Evolutionary conservation across 2,888 invertebrate species (phyloP), one percentile per base, ranked within the genome.

Genomic region (Metopia argyrocephala): DNA sequence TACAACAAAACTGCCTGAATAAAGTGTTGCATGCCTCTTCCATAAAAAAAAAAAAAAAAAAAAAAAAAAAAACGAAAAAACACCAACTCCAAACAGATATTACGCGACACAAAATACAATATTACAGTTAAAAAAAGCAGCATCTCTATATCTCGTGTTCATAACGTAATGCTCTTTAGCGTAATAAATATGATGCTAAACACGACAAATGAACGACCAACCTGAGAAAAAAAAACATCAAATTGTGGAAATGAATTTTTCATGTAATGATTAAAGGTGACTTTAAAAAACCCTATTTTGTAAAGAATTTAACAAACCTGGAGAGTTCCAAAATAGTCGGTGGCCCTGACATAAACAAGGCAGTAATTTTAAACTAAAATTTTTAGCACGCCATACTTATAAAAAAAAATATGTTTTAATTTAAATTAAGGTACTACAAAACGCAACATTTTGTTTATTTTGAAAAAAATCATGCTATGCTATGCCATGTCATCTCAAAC

Each of bases 11-110:
- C 48, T 70, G 70, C 76, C 48, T 70, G 70, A 75, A 57, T 27
- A 69, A 70, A 73, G 61, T 81, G 81, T 81, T 78, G 81, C 81
- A 81, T 81, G 78, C 78, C 74, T 78, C 81, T 57, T 74, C 70
- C n/a, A 45, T 27, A 73, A 54, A 31, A 48, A 68, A 38, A n/a
- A 28, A 59, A 12, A 57, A 59, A 45, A 50, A n/a, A 45, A 48
- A 50, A 71, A 50, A 2, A 27, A 59, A 48, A 57, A 5, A 52
- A 28, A 45, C 21, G 5, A 27, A 27, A 57, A 65, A 74, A 28
- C 68, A 62, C 12, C 48, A 9, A 31, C 31, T n/a, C 12, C 21
- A 48, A 46, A 59, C 18, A 31, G 38, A 59, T 81, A 81, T 81
- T 81, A 81, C 81, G 78, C 81, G 81, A 81, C 81, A 81, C 48